phyloP scores from a whole-genome alignment of 2,113 vertebrate genomes.

The Oncorhynchus kisutch region DNA sequence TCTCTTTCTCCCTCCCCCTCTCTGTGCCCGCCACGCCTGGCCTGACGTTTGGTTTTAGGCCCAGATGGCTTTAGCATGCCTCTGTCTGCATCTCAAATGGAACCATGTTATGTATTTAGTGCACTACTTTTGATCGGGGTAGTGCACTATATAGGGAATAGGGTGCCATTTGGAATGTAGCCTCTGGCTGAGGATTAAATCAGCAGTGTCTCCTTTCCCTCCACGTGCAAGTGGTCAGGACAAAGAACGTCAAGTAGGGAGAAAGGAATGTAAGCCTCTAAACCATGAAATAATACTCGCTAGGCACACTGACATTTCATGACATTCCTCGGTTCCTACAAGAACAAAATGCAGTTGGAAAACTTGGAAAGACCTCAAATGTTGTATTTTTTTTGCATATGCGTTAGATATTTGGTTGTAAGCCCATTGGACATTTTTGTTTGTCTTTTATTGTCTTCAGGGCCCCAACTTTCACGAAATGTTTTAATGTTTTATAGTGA shows the following conservation, averaged over 20 bases:
- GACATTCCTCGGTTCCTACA: slow-evolving; percentile 46
- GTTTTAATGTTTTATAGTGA: too few species aligned
- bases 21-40: slow-evolving; percentile 6
- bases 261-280: slow-evolving; percentile 46
- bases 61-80: slow-evolving; percentile 68
- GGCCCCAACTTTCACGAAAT: too few species aligned
- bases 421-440: neutral
- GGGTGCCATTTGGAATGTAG: slow-evolving; percentile 4
- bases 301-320: slow-evolving; percentile 63
- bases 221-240: slow-evolving; percentile 71
- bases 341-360: slow-evolving; percentile 31
- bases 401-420: neutral
- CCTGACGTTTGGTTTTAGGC: slow-evolving; percentile 62
- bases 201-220: slow-evolving; percentile 66
- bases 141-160: too few species aligned
- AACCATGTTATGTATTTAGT: too few species aligned
- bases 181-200: slow-evolving; percentile 67
- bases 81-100: neutral
- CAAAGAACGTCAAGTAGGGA: slow-evolving; percentile 67
- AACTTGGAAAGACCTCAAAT: neutral
- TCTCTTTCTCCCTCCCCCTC: slow-evolving; percentile 9
- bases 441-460: slow-evolving; percentile 4
- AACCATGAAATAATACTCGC: slow-evolving; percentile 57
- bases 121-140: too few species aligned
- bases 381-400: neutral